Conservation (phyloP, 1,140 invertebrate species). For the Ganaspis sp. region DNA sequence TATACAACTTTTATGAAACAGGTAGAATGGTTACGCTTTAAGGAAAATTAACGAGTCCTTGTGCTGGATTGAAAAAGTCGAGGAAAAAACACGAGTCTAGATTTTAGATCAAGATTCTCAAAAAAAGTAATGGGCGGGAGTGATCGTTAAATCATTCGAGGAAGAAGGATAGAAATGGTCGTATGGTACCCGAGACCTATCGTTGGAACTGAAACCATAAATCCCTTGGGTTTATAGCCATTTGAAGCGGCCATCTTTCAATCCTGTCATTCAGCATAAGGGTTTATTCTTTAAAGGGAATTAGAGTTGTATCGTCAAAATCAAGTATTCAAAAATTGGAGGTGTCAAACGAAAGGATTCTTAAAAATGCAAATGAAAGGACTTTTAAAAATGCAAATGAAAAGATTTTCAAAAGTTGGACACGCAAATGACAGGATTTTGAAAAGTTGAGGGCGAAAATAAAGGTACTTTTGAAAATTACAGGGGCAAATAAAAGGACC, state of each 20-base stretch:
- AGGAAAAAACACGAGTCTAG: neutral
- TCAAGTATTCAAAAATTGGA: too few relatives aligned
- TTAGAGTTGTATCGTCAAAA: neutral
- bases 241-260: neutral
- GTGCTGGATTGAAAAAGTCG: neutral
- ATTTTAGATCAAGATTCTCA: neutral
- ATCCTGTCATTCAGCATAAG: neutral
- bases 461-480: too few relatives aligned
- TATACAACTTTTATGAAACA: neutral
- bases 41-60: neutral
- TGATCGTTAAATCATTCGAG: neutral
- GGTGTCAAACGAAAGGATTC: too few relatives aligned
- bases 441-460: too few relatives aligned
- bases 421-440: too few relatives aligned
- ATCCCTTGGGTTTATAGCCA: neutral
- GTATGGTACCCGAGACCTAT: neutral
- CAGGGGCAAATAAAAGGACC: too few relatives aligned
- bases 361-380: too few relatives aligned
- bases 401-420: too few relatives aligned
- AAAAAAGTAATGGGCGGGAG: neutral
- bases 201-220: neutral
- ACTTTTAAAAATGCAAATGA: too few relatives aligned
- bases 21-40: neutral
- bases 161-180: neutral
- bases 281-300: neutral